Percentiles rank a stretch among this genome's conserved stretches.
Evolutionary conservation across 2,797 vertebrate genomes (phyloP).

Genomic region (Ctenopoma kingsleyae): DNA sequence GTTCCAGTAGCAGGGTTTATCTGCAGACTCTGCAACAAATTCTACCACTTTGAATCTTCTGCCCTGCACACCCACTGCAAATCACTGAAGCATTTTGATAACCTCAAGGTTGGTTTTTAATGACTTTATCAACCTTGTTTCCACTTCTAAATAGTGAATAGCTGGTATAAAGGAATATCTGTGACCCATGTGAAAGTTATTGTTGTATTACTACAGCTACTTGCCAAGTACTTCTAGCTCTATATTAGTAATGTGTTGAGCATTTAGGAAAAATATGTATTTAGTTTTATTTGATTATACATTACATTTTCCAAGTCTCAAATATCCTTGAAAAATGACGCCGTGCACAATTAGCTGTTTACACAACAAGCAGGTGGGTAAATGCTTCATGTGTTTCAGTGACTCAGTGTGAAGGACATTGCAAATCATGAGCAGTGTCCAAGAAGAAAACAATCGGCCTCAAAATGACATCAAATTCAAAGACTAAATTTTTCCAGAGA

Average conservation of each 20-base stretch:
- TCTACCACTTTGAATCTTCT: conserved; percentile 92
- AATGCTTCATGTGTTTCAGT: background rate
- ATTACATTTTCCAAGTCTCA: background rate
- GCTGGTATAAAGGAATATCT: background rate
- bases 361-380: background rate
- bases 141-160: background rate
- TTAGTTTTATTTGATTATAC: background rate
- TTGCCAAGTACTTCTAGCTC: background rate
- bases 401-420: background rate
- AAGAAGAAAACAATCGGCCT: too few species aligned
- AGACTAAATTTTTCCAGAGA: too few species aligned
- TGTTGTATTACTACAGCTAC: background rate
- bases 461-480: too few species aligned
- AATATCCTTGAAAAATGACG: background rate
- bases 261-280: background rate
- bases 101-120: conserved; percentile 89
- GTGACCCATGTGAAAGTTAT: background rate
- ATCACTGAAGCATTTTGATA: conserved; percentile 94
- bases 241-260: background rate
- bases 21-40: conserved; percentile 94
- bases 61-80: conserved; percentile 93
- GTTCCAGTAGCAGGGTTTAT: conserved; percentile 95
- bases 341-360: background rate
- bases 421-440: background rate
- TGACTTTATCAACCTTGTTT: background rate